Evolutionary conservation across 2,797 vertebrate species (phyloP), one percentile per base, ranked within the genome.

Genomic region (Urosaurus nigricauda): DNA sequence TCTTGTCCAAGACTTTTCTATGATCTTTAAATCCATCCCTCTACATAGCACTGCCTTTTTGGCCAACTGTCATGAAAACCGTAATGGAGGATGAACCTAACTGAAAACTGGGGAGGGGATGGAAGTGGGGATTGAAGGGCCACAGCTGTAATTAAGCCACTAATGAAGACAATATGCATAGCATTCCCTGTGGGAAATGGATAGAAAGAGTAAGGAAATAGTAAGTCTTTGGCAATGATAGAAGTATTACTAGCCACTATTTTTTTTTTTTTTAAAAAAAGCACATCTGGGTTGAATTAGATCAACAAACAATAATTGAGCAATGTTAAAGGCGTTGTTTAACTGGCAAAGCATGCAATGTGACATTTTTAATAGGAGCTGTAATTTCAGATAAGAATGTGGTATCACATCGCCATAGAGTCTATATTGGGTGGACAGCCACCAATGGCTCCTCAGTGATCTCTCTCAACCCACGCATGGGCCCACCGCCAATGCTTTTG

Each of bases 81-180:
- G 29, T 32, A 79, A 77, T 14, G 88, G 91, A 70, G 78, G 29
- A 0, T 0, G 88, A 93, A 87, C 84, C 87, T 83, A 79, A 17
- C 0, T 85, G 60, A 63, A 90, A 93, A 90, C 65, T 8, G 58
- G 1, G 58, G 17, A 77, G 60, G 43, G 4, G 56, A 9, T 16
- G 4, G 37, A 40, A 86, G 71, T 0, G 86, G 83, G 94, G 91
- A 17, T 14, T 85, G 90, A 87, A 92, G 83, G 70, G 58, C 92
- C 91, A 73, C 16, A 78, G 92, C 85, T 43, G 68, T 93, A 93
- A 90, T 29, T 71, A 71, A 92, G 92, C 87, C 75, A 1, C 12
- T 92, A 93, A 96, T 95, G 92, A 95, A 95, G 94, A 78, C 95
- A 95, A 90, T 91, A 94, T 92, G 93, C 82, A 79, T 73, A 5